phyloP scores from a whole-genome alignment of 2,888 invertebrate species.

The Chorisops tibialis region DNA sequence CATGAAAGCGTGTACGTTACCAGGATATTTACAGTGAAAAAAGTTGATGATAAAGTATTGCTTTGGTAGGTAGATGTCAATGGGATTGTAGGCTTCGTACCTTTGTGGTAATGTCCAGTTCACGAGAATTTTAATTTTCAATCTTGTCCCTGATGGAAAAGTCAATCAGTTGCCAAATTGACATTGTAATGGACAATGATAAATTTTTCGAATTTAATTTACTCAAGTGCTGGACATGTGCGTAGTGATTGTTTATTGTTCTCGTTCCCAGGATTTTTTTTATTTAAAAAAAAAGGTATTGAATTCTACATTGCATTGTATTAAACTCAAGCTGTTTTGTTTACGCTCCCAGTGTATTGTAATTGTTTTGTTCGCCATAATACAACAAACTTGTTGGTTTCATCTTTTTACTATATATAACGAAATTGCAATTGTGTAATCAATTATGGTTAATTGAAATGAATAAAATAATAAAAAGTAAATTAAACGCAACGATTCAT shows the following conservation, averaged over 20 bases:
- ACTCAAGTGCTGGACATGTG: slow-evolving; percentile 4
- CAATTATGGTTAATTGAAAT: slow-evolving; percentile 18
- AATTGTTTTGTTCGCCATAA: slow-evolving; percentile 14
- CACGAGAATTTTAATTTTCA: slow-evolving; percentile 1
- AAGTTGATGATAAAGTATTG: neutral
- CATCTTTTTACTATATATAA: neutral
- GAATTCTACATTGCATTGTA: slow-evolving; percentile 8
- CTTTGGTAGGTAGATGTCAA: too few species aligned
- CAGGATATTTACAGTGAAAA: neutral
- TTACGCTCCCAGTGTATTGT: slow-evolving; percentile 3
- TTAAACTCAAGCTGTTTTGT: slow-evolving; percentile 7
- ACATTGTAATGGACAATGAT: slow-evolving; percentile 37
- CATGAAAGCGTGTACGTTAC: too few species aligned
- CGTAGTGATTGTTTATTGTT: neutral
- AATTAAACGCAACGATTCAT: too few species aligned
- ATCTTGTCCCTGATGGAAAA: slow-evolving; percentile 26
- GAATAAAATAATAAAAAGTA: too few species aligned
- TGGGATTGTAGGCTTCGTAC: too few species aligned
- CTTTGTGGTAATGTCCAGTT: neutral
- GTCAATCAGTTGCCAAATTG: slow-evolving; percentile 37
- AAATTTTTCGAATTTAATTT: slow-evolving; percentile 31
- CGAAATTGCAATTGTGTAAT: slow-evolving; percentile 14
- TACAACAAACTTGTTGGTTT: slow-evolving; percentile 21
- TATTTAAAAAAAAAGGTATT: neutral
- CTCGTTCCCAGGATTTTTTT: neutral